Conservation (phyloP, 2,888 invertebrate genomes). For the Slavum lentiscoides region DNA sequence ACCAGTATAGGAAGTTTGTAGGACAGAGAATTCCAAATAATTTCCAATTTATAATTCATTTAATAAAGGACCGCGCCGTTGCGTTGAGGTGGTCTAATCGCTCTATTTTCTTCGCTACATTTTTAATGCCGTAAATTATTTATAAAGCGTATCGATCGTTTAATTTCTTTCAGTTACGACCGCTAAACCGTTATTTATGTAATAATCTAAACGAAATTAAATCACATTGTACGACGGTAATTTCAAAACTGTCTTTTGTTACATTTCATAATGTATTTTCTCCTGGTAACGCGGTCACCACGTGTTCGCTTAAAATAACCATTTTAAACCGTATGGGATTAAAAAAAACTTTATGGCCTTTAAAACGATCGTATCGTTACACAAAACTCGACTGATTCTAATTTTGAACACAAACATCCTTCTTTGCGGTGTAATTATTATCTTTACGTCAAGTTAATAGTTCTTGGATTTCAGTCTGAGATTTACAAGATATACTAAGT, state of each 20-base stretch:
- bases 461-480: constrained; percentile 17
- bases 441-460: constrained; percentile 2
- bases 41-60: constrained; percentile 8
- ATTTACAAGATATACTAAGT: constrained; percentile 12
- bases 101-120: background rate
- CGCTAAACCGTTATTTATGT: background rate
- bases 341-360: constrained; percentile 7
- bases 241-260: too few relatives aligned
- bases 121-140: background rate
- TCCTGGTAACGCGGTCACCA: background rate
- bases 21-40: background rate
- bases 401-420: constrained; percentile 26
- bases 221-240: too few relatives aligned
- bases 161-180: constrained; percentile 6
- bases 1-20: background rate
- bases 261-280: too few relatives aligned
- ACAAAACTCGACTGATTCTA: constrained; percentile 14
- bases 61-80: background rate
- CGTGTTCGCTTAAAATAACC: background rate
- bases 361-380: constrained; percentile 13
- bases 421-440: constrained; percentile 20
- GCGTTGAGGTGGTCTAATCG: background rate
- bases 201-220: background rate
- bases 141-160: background rate
- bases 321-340: background rate